Percentiles rank a stretch among this genome's conserved stretches.
These are phyloP conservation scores for Climacteris rufus DNA, from an alignment of 2,113 vertebrate species.

Conservation along the genomic window DNA sequence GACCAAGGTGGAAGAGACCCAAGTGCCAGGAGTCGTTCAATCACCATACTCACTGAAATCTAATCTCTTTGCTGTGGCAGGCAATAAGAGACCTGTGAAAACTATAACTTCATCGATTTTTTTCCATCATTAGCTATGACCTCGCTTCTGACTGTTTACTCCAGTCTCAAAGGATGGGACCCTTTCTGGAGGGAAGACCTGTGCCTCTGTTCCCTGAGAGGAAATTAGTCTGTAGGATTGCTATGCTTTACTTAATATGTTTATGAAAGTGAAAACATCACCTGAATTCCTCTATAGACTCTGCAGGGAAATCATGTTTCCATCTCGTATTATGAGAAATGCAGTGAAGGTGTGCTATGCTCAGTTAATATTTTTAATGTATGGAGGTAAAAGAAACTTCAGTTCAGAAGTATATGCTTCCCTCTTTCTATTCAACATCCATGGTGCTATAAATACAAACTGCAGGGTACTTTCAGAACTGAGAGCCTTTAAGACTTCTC, in stretches of 20 bases:
- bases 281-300: not conserved
- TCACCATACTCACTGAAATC: not conserved
- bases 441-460: conserved; percentile 52
- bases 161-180: not conserved
- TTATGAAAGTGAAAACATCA: not conserved
- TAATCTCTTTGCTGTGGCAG: not conserved
- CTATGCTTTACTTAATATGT: not conserved
- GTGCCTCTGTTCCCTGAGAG: not conserved
- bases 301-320: conserved; percentile 42
- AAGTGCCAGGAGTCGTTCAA: conserved; percentile 3
- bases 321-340: conserved; percentile 24
- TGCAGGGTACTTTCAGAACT: conserved; percentile 44
- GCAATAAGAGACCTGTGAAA: conserved; percentile 10
- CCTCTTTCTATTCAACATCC: conserved; percentile 27
- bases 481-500: conserved; percentile 55
- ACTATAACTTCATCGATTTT: conserved; percentile 6
- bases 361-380: conserved; percentile 33
- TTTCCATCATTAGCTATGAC: conserved; percentile 37
- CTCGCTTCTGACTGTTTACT: not conserved
- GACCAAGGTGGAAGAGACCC: not conserved
- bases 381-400: conserved; percentile 25
- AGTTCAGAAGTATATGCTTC: not conserved
- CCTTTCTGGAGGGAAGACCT: not conserved
- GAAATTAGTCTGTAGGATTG: not conserved
- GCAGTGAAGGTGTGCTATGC: not conserved